Conservation (phyloP, 2,797 vertebrate species). For the Sebastes matsubarae region DNA sequence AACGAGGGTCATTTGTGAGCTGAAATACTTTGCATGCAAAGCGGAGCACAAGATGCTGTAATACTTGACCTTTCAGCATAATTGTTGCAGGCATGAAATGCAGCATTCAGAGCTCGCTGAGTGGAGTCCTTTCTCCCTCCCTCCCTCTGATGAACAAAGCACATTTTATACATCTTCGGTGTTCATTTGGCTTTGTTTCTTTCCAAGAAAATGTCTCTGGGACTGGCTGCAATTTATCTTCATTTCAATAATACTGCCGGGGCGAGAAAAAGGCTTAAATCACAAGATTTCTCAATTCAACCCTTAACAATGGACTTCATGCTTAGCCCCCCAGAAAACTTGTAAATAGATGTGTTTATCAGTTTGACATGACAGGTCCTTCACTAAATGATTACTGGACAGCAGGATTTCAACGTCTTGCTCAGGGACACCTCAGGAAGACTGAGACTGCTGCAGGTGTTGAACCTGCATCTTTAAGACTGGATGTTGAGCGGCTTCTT, state of each 20-base stretch:
- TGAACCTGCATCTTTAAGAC: not conserved
- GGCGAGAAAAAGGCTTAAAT: constrained; percentile 18
- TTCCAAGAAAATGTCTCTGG: constrained; percentile 90
- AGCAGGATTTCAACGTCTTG: not conserved
- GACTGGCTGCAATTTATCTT: constrained; percentile 89
- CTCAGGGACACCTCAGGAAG: not conserved
- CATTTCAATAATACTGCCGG: constrained; percentile 78
- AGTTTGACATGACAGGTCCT: constrained; percentile 16
- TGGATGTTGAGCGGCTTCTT: not conserved
- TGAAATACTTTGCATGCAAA: constrained; percentile 99
- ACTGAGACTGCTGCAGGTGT: not conserved
- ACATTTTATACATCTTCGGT: constrained; percentile 89
- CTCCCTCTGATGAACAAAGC: constrained; percentile 87
- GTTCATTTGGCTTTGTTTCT: constrained; percentile 85
- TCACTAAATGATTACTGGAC: not conserved
- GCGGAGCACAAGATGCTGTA: constrained; percentile 97
- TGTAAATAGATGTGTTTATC: constrained; percentile 20
- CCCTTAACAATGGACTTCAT: constrained; percentile 29
- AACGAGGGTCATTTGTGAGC: constrained; percentile 97
- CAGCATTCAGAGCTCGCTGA: constrained; percentile 93
- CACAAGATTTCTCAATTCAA: constrained; percentile 41
- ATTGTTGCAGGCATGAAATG: constrained; percentile 98
- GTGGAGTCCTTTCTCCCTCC: constrained; percentile 86
- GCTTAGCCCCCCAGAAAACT: constrained; percentile 1
- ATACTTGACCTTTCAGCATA: constrained; percentile 99